Base-by-base conservation (phyloP, 1,140 invertebrate genomes). In the Trichonephila clavipes region DNA sequence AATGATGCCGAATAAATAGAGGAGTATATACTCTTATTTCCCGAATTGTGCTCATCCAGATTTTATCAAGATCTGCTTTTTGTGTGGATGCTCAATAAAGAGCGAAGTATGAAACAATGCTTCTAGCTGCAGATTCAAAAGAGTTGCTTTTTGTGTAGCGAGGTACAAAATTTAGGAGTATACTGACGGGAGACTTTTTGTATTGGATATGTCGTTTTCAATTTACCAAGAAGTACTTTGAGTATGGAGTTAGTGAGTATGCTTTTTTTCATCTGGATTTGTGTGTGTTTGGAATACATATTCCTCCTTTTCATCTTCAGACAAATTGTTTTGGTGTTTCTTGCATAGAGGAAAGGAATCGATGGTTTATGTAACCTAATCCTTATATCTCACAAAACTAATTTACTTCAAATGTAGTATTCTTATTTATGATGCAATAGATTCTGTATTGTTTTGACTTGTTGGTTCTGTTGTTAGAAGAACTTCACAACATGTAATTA, bases 1-100 rank as follows among this genome's bases (percentile, higher is more conserved):
- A 88, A 44, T 88, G 86, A 88, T 64, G 64, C 21, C 18, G 62
- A 88, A 44, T 88, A 59, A 88, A 88, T 88, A 88, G 86, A 88
- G 51, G 51, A 51, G 51, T 51, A 66, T 66, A 88, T 51, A 51
- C 51, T 28, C n/a, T 51, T 85, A 85, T 77, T 77, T 77, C 28
- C 21, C 2, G 72, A 40, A 77, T 77, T 77, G 72, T 77, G 72
- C 72, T 40, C 82, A 59, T 85, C 82, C 82, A 58, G 82, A 59
- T 58, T 85, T 24, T 85, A 85, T 51, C 82, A 59, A 77, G 72
- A 16, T 34, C 28, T 77, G 0, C 72, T 69, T 77, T 77, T 40
- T 77, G 14, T 19, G 12, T 6, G 16, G 72, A 28, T 77, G 28
- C 72, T 77, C 72, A 77, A 69, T 69, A 69, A 69, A 19, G 34